Percentiles rank a stretch among this genome's conserved stretches.
phyloP scores from a whole-genome alignment of 2,797 vertebrate species.

The Vireo griseus region DNA sequence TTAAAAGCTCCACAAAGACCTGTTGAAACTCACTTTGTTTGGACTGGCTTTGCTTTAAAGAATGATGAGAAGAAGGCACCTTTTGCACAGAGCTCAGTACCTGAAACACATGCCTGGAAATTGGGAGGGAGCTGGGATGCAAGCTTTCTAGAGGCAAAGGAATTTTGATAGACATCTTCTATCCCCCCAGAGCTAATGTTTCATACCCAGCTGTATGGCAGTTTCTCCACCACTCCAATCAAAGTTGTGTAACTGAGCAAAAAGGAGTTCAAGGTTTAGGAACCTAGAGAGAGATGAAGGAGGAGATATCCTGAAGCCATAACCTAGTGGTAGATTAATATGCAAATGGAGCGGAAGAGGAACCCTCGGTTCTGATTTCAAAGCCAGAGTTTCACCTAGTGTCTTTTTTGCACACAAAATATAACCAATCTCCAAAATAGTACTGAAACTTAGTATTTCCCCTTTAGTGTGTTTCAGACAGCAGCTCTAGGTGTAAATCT shows the following conservation, averaged over 20 bases:
- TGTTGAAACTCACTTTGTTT: not conserved
- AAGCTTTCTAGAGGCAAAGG: not conserved
- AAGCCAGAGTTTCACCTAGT: not conserved
- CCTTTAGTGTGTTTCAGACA: not conserved
- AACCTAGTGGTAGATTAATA: not conserved
- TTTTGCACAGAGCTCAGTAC: not conserved
- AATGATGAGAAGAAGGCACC: not conserved
- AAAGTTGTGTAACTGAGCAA: not conserved
- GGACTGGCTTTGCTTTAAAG: not conserved
- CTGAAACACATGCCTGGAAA: not conserved
- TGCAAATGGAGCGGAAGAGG: not conserved
- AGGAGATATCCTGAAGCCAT: not conserved
- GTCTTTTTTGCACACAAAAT: not conserved
- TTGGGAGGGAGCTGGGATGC: not conserved
- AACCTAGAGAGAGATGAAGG: not conserved
- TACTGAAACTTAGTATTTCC: not conserved
- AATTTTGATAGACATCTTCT: not conserved
- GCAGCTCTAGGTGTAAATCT: not conserved
- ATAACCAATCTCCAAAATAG: not conserved
- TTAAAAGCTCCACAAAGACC: not conserved
- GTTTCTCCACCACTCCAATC: not conserved
- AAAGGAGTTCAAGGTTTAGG: not conserved
- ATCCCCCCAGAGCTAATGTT: fast-evolving
- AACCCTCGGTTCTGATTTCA: not conserved
- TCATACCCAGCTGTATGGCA: not conserved